Conservation (phyloP, 2,888 invertebrate species). For the Drosophila affinis region DNA sequence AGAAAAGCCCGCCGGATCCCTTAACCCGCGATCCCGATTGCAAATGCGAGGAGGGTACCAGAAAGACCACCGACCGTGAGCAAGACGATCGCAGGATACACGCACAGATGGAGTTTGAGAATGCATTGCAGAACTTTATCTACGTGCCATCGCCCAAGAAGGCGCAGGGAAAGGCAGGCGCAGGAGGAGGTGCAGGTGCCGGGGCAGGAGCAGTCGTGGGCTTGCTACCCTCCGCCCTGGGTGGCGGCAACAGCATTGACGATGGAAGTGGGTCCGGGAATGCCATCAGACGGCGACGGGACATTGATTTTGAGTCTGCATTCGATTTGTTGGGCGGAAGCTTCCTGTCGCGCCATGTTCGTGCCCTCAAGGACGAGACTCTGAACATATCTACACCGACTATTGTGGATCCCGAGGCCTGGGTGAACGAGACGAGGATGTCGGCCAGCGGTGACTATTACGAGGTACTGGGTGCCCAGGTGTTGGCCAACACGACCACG, state of each 20-base stretch:
- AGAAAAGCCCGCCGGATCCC: conserved; percentile 20
- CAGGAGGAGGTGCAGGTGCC: not conserved
- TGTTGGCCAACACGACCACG: conserved; percentile 81
- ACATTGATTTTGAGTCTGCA: conserved; percentile 12
- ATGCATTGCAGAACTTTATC: conserved; percentile 91
- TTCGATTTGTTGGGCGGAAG: conserved; percentile 45
- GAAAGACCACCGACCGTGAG: not conserved
- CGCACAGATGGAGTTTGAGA: conserved; percentile 89
- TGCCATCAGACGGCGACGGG: conserved; percentile 35
- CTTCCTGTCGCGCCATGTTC: conserved; percentile 73
- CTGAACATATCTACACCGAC: not conserved
- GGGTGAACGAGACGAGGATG: conserved; percentile 77
- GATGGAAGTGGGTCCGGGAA: conserved; percentile 3
- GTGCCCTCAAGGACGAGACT: conserved; percentile 36
- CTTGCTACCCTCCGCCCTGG: not conserved
- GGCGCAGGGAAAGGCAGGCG: not conserved
- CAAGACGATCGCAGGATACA: conserved; percentile 70
- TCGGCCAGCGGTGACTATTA: conserved; percentile 55
- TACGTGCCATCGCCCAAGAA: conserved; percentile 80
- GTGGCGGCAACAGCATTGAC: conserved; percentile 21
- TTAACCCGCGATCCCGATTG: conserved; percentile 50
- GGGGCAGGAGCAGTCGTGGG: not conserved
- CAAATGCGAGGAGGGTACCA: conserved; percentile 57
- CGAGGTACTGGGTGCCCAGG: conserved; percentile 59
- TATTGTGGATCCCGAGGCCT: conserved; percentile 7